A percentile compares a stretch with the other conserved stretches of the same genome.
These are phyloP conservation scores for Recurvirostra avosetta DNA, from an alignment of 2,113 vertebrate species.

Conservation along the genomic window DNA sequence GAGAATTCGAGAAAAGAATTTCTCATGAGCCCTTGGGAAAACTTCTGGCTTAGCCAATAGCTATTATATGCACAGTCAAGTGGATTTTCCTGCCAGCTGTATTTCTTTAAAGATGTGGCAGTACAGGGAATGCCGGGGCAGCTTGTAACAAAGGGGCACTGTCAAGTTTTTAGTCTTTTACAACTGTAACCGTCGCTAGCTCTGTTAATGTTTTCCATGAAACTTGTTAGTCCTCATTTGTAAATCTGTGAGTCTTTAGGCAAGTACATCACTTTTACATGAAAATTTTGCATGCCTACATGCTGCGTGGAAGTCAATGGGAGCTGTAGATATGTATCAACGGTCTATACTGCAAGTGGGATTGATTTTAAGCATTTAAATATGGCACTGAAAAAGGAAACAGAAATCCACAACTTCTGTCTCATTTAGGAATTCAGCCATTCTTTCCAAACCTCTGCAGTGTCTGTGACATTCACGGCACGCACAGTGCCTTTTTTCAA, in stretches of 20 bases:
- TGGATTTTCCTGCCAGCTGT: conserved; percentile 76
- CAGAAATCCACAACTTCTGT: background rate
- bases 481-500: background rate
- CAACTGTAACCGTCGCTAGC: background rate
- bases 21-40: conserved; percentile 75
- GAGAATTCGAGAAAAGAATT: conserved; percentile 71
- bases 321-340: background rate
- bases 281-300: background rate
- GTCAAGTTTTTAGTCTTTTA: background rate
- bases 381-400: background rate
- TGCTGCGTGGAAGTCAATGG: background rate
- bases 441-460: background rate
- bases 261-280: background rate
- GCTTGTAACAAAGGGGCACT: background rate
- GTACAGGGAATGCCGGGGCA: background rate
- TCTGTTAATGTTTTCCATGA: background rate
- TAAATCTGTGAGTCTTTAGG: background rate
- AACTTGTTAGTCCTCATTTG: background rate
- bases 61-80: conserved; percentile 37
- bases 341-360: background rate
- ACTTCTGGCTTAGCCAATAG: conserved; percentile 70
- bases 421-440: background rate
- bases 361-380: background rate
- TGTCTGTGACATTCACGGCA: background rate
- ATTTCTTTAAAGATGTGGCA: conserved; percentile 65